Evolutionary conservation across 64 coral and sea anemone genomes (phyloP).

Genomic region (Montipora cactus): DNA sequence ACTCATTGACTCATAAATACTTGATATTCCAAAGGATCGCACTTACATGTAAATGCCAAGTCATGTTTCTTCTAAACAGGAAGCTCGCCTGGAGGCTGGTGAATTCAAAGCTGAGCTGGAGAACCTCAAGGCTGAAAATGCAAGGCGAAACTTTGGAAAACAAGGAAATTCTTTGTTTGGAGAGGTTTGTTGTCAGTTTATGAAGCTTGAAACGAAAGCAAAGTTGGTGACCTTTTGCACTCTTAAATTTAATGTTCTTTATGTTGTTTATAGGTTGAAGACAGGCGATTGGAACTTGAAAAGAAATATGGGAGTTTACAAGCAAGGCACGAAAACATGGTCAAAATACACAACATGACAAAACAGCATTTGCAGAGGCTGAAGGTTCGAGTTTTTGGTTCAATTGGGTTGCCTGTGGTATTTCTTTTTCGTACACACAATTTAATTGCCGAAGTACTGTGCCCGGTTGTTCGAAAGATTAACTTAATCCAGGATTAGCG

Average conservation of each 20-base stretch:
- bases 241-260: too few species aligned
- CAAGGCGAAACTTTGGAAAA: conserved; percentile 77
- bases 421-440: too few species aligned
- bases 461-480: too few species aligned
- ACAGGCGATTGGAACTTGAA: conserved; percentile 84
- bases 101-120: conserved; percentile 92
- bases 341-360: conserved; percentile 83
- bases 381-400: conserved; percentile 31
- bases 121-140: conserved; percentile 78
- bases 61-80: conserved; percentile 12
- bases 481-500: too few species aligned
- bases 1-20: too few species aligned
- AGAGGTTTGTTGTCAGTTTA: conserved; percentile 44
- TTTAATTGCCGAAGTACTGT: too few species aligned
- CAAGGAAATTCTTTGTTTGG: conserved; percentile 99
- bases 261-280: conserved; percentile 55
- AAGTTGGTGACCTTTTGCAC: too few species aligned
- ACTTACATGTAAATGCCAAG: too few species aligned
- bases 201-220: too few species aligned
- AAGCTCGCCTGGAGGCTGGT: conserved; percentile 85
- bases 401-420: too few species aligned
- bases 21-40: too few species aligned
- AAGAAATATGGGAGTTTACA: conserved; percentile 78
- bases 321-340: conserved; percentile 73
- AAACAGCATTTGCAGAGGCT: conserved; percentile 87